Percentiles rank a stretch among this genome's conserved stretches.
These are phyloP conservation scores for Microplitis deprimator DNA, from an alignment of 2,888 invertebrate genomes.

Conservation along the genomic window DNA sequence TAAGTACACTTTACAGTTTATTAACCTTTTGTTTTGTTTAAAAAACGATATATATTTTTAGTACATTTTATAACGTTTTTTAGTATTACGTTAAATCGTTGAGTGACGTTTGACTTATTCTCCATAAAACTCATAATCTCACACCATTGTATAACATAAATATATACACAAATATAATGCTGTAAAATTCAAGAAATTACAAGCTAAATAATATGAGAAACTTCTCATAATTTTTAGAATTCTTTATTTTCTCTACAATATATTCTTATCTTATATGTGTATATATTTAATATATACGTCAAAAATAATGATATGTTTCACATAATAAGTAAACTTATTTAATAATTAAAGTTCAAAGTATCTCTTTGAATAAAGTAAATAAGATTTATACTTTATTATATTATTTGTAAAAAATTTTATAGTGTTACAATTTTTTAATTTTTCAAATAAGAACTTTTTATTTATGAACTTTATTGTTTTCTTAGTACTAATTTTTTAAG, in stretches of 20 bases:
- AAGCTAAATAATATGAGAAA: not conserved
- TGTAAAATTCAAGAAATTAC: not conserved
- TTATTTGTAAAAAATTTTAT: not conserved
- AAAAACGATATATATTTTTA: conserved; percentile 1
- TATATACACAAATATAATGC: not conserved
- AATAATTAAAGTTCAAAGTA: not conserved
- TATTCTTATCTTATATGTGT: too few relatives aligned
- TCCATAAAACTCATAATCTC: not conserved
- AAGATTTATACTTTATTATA: not conserved
- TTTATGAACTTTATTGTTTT: not conserved
- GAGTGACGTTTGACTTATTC: not conserved
- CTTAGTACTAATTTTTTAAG: not conserved
- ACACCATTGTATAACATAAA: not conserved
- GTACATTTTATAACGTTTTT: not conserved
- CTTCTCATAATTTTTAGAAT: not conserved
- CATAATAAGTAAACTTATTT: not conserved
- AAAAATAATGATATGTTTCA: not conserved
- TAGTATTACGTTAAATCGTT: not conserved
- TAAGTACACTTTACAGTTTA: not conserved
- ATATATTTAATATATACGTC: not conserved
- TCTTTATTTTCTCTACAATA: not conserved
- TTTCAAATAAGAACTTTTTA: not conserved
- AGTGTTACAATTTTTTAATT: not conserved
- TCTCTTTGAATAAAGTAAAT: not conserved
- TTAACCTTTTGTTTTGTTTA: not conserved